Base-by-base conservation (phyloP, 2,797 vertebrate genomes). In the Amphiprion clarkii region DNA sequence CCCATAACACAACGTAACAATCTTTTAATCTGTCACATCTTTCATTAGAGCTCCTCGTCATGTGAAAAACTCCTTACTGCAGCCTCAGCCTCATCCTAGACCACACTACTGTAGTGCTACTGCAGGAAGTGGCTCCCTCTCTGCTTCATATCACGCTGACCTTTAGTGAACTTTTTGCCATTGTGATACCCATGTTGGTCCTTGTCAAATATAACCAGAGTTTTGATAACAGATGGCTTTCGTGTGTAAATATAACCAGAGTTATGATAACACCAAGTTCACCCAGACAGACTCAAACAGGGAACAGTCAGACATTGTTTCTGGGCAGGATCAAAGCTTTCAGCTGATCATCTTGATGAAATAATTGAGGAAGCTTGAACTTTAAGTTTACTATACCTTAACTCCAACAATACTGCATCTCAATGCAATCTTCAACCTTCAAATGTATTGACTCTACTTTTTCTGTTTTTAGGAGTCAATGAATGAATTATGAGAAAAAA, bases 191-290 rank as follows among this genome's bases (percentile, higher is more conserved):
- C 55, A 1, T 2, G 72, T 48, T 7, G 62, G 36, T 39, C 54
- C 51, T 40, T 65, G 84, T 70, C 88, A 85, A 84, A 85, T 80
- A 85, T 83, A 83, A 83, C 79, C 23, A 42, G 67, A 49, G 76
- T 73, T 64, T 74, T 77, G 81, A 85, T 83, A 87, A 64, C 58
- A 62, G 44, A 54, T 3, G 39, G 44, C 74, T 33, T 42, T 39
- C 42, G 10, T 48, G 23, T 74, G 71, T 49, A 64, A 70, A 82
- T 64, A 71, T 21, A 67, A 71, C 9, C 57, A 12, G 33, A 62
- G 25, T 0, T 48, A 27, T 54, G 79, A 80, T 75, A 84, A 68
- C 23, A 33, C 5, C 17, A 17, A 52, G 33, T 46, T 71, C 53
- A 64, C 42, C 19, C 17, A 0, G 14, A 29, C 44, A 21, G 29